Percentiles rank a stretch among this genome's conserved stretches.
Evolutionary conservation across 2,113 vertebrate genomes (phyloP).

Genomic region (Takifugu bimaculatus): DNA sequence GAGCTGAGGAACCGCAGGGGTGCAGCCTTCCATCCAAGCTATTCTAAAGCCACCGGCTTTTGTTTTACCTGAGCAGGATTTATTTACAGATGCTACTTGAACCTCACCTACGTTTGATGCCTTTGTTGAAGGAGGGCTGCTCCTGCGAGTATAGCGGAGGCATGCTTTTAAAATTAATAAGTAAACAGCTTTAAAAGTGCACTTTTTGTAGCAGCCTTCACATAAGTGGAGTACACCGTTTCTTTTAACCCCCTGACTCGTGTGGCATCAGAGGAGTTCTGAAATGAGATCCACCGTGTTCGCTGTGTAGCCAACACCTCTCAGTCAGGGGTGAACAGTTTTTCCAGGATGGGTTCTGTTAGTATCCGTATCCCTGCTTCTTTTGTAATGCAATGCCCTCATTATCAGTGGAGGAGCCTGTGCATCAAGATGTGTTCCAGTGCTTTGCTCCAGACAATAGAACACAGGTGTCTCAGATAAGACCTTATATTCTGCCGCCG

Average conservation of each 20-base stretch:
- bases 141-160: conserved; percentile 2
- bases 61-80: too few species aligned
- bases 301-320: conserved; percentile 4
- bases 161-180: conserved; percentile 20
- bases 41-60: too few species aligned
- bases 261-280: conserved; percentile 4
- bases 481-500: conserved; percentile 29
- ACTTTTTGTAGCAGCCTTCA: neutral
- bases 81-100: conserved; percentile 6
- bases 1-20: too few species aligned
- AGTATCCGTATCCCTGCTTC: neutral
- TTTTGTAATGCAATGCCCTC: neutral
- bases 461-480: conserved; percentile 44
- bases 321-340: conserved; percentile 7
- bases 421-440: conserved; percentile 1
- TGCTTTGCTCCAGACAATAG: conserved; percentile 13
- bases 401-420: neutral
- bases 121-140: neutral
- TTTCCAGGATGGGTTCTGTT: neutral
- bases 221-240: neutral
- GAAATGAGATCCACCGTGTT: neutral
- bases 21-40: too few species aligned
- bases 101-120: neutral
- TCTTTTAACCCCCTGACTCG: conserved; percentile 1
- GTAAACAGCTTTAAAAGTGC: neutral